Percentiles rank a stretch among this genome's conserved stretches.
These are phyloP conservation scores for Yponomeuta malinellus DNA, from an alignment of 2,888 invertebrate species.

Conservation along the genomic window DNA sequence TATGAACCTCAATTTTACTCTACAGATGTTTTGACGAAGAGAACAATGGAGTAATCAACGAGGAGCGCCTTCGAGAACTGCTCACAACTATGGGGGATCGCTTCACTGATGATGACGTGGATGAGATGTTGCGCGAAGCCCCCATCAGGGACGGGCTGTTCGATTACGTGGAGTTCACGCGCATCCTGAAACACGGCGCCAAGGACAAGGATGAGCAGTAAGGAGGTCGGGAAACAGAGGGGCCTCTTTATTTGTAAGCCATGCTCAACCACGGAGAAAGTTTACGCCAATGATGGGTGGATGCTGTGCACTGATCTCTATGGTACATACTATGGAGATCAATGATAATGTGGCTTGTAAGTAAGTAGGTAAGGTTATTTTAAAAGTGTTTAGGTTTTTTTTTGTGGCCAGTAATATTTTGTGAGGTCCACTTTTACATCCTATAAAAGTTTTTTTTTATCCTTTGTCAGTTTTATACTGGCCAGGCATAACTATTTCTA, in stretches of 20 bases:
- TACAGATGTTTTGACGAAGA: constrained; percentile 96
- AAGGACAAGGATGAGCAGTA: constrained; percentile 98
- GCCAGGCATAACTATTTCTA: too few species aligned
- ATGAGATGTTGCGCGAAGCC: constrained; percentile 99
- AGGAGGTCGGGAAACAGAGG: constrained; percentile 22
- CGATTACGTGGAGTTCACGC: constrained; percentile 98
- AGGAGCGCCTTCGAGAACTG: constrained; percentile 95
- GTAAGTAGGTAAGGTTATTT: too few species aligned
- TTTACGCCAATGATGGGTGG: constrained; percentile 14
- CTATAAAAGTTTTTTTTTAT: too few species aligned
- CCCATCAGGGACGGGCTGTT: constrained; percentile 96
- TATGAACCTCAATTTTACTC: background rate
- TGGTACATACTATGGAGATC: background rate
- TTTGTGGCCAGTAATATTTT: too few species aligned
- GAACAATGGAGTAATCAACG: constrained; percentile 92
- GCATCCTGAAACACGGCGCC: constrained; percentile 98
- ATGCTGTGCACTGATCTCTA: constrained; percentile 21
- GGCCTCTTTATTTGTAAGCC: background rate
- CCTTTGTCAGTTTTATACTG: too few species aligned
- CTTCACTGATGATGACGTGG: constrained; percentile 97
- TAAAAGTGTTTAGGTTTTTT: too few species aligned
- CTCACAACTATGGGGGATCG: constrained; percentile 98
- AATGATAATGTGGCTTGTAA: too few species aligned
- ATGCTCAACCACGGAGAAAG: background rate
- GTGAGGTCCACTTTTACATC: too few species aligned